Evolutionary conservation across 2,113 vertebrate species (phyloP), one percentile per base, ranked within the genome.

Genomic region (Notothenia coriiceps): DNA sequence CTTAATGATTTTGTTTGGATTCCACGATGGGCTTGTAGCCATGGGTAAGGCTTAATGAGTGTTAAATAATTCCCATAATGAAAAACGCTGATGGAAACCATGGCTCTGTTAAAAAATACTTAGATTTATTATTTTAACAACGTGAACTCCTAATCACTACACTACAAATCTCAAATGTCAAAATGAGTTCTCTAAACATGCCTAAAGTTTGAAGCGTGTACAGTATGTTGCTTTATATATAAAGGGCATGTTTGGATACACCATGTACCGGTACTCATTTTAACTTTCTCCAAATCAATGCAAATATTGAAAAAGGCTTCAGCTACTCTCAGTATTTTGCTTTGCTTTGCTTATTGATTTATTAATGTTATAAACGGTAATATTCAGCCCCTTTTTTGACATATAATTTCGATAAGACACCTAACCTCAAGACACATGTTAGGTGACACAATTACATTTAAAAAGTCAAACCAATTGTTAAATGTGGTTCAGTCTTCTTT

Each of bases 1-100:
- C 78, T 70, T 66, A 77, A 83, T 85, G 63, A 78, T 74, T 88
- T 80, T 68, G 33, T 65, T 60, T 64, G 82, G 66, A 85, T 88
- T 80, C 52, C 44, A 61, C 72, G 15, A 55, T 18, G 2, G 17
- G 44, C 57, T 60, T 62, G 29, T 9, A 61, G 66, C 63, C 22
- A 74, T 35, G 29, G 63, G 73, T 61, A 33, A 75, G 40, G 68
- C 79, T 52, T 64, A 64, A 84, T 86, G 70, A 49, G 25, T 79
- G 22, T 74, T 74, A 83, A 40, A 71, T 86, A 22, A 84, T 81
- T 78, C 15, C n/a, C 44, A 17, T 66, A 57, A 61, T 79, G 52
- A 55, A 70, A 80, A 59, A 20, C 2, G 63, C 17, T 12, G 8
- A 33, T 0, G 0, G 11, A 73, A 61, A 63, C 33, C 20, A 69